Conservation (phyloP, 2,113 vertebrate genomes). For the Solea solea region DNA sequence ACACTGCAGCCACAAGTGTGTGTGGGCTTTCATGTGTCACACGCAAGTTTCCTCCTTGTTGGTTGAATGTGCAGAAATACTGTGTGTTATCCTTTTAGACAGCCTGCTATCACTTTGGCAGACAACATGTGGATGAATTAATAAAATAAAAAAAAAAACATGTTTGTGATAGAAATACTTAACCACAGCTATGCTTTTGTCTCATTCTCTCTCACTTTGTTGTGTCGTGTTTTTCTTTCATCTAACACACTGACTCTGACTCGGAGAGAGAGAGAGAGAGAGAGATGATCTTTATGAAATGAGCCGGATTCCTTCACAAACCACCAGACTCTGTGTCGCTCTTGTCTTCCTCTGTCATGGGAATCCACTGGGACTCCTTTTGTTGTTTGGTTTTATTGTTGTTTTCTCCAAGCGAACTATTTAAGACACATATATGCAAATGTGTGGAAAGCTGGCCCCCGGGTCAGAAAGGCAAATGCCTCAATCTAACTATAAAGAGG, state of each 20-base stretch:
- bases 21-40: conserved; percentile 1
- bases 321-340: conserved; percentile 72
- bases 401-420: conserved; percentile 33
- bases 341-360: conserved; percentile 34
- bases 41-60: conserved; percentile 11
- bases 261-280: conserved; percentile 27
- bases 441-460: neutral
- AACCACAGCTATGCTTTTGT: conserved; percentile 54
- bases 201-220: conserved; percentile 49
- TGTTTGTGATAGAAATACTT: conserved; percentile 24
- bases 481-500: conserved; percentile 9
- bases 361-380: conserved; percentile 45
- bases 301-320: conserved; percentile 60
- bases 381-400: conserved; percentile 53
- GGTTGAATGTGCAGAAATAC: neutral
- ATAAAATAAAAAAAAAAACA: conserved; percentile 17
- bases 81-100: neutral
- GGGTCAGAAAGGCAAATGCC: conserved; percentile 12
- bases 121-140: neutral
- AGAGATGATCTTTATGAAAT: conserved; percentile 27
- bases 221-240: conserved; percentile 31
- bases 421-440: neutral
- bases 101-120: neutral
- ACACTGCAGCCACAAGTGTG: neutral
- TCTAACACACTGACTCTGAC: conserved; percentile 27